These are phyloP conservation scores for Enhydra lutris DNA, from an alignment of 2,113 vertebrate species.

Conservation along the genomic window DNA sequence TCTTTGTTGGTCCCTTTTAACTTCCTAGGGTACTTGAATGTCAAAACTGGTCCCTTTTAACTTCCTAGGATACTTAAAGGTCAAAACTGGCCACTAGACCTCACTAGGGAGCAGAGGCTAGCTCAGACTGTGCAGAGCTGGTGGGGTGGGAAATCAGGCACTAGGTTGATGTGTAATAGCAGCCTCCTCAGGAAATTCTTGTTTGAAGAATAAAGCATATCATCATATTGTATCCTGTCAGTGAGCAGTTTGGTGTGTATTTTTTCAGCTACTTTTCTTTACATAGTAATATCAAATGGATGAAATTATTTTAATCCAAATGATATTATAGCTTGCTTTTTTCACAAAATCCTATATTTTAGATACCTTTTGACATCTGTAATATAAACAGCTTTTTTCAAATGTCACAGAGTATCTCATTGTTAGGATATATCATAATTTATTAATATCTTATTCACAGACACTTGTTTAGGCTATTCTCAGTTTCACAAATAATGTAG, in stretches of 20 bases:
- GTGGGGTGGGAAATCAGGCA: background rate
- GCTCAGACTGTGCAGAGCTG: background rate
- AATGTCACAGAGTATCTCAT: background rate
- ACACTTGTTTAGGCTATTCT: background rate
- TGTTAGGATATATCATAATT: background rate
- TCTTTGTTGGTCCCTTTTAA: background rate
- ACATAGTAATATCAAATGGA: background rate
- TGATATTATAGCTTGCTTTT: background rate
- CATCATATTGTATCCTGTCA: background rate
- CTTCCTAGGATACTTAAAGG: background rate
- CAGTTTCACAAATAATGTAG: background rate
- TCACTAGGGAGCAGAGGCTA: background rate
- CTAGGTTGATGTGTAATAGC: background rate
- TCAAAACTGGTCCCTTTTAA: background rate
- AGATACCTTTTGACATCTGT: background rate
- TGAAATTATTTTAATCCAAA: background rate
- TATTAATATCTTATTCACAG: background rate
- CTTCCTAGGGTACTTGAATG: background rate
- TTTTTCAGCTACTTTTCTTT: background rate
- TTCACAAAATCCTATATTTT: background rate
- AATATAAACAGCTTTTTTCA: background rate
- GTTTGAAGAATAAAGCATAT: background rate
- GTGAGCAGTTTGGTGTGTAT: background rate
- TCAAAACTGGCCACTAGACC: background rate
- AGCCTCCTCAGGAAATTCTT: background rate